Conservation (phyloP, 1,140 invertebrate genomes). For the Philopotamus ludificatus region DNA sequence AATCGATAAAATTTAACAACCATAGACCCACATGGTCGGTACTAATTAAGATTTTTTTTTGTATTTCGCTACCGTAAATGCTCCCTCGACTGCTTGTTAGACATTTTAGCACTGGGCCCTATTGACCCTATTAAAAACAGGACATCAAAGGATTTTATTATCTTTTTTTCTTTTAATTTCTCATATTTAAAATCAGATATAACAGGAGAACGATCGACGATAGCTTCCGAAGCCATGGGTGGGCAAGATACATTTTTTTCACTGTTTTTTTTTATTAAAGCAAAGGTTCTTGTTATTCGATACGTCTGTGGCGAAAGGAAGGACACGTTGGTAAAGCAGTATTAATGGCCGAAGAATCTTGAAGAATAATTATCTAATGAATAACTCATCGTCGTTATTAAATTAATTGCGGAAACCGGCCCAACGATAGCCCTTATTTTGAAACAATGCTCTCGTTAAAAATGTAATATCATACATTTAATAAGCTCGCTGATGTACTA, state of each 20-base stretch:
- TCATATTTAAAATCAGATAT: not conserved
- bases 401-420: not conserved
- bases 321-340: not conserved
- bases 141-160: no score
- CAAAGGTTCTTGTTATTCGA: not conserved
- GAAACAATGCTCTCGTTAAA: not conserved
- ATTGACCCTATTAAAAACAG: no score
- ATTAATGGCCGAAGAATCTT: not conserved
- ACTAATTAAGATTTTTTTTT: no score
- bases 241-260: not conserved
- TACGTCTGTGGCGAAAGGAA: not conserved
- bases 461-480: not conserved
- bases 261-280: not conserved
- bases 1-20: no score
- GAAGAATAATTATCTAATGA: not conserved
- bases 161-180: no score
- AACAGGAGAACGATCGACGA: not conserved
- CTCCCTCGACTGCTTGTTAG: no score
- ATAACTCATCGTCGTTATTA: not conserved
- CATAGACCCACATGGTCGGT: no score
- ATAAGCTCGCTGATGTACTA: not conserved
- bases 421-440: not conserved
- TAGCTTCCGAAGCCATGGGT: not conserved
- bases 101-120: no score
- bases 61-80: no score